phyloP scores from a whole-genome alignment of 2,888 invertebrate species.

The Pasiphila rectangulata region DNA sequence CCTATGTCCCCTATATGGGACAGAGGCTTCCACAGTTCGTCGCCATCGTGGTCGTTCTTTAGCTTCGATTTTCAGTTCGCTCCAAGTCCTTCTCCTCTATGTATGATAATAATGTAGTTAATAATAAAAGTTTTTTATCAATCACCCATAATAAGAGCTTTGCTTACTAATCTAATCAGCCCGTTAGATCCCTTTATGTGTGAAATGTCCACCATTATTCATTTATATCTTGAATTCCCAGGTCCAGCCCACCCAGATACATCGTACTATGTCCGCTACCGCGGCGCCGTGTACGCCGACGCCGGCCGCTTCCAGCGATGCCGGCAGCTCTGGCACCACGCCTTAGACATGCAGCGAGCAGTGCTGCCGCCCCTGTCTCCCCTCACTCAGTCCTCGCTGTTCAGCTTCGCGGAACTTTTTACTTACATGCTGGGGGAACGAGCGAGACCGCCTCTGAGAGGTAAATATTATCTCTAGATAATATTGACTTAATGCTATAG shows the following conservation, averaged over 20 bases:
- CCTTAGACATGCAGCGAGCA: slow-evolving; percentile 96
- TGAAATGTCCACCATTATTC: too few relatives aligned
- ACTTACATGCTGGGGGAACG: slow-evolving; percentile 96
- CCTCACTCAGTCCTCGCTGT: slow-evolving; percentile 96
- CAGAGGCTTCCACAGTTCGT: too few relatives aligned
- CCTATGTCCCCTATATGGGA: too few relatives aligned
- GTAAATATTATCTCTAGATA: slow-evolving; percentile 37
- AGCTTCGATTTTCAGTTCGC: too few relatives aligned
- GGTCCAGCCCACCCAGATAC: slow-evolving; percentile 97
- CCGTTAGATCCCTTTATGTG: too few relatives aligned
- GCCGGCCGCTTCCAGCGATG: slow-evolving; percentile 95
- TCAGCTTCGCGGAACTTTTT: slow-evolving; percentile 97
- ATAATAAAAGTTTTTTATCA: too few relatives aligned
- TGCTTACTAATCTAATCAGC: too few relatives aligned
- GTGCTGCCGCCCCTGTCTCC: slow-evolving; percentile 95
- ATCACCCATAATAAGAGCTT: too few relatives aligned
- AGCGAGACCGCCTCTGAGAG: slow-evolving; percentile 84
- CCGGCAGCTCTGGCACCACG: slow-evolving; percentile 97
- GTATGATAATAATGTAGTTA: too few relatives aligned
- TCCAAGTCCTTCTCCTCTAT: too few relatives aligned
- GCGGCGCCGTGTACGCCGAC: slow-evolving; percentile 96
- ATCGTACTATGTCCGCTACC: slow-evolving; percentile 96
- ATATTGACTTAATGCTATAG: too few relatives aligned
- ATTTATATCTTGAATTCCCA: slow-evolving; percentile 30
- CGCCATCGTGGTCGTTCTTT: too few relatives aligned